These are phyloP conservation scores for Sycophaga agraensis DNA, from an alignment of 1,140 invertebrate genomes.

Conservation along the genomic window DNA sequence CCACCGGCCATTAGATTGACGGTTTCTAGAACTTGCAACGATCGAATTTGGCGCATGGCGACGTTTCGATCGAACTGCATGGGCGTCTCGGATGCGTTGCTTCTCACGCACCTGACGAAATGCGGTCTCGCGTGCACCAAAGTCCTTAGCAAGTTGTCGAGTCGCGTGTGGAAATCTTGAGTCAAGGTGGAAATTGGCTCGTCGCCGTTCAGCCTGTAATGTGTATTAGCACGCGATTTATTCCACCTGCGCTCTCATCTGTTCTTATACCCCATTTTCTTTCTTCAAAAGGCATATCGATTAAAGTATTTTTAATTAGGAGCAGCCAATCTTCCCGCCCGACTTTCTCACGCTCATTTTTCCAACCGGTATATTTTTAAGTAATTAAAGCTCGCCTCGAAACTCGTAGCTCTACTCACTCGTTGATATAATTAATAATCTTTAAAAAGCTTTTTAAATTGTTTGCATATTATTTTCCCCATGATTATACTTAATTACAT, in stretches of 20 bases:
- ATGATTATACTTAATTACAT: too few relatives aligned
- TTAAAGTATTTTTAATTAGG: too few relatives aligned
- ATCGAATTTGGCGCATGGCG: constrained; percentile 83
- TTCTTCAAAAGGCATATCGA: background rate
- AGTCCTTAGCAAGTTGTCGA: constrained; percentile 88
- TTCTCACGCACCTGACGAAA: constrained; percentile 89
- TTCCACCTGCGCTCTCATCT: background rate
- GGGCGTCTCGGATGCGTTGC: constrained; percentile 76
- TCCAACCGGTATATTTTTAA: too few relatives aligned
- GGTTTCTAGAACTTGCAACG: constrained; percentile 91
- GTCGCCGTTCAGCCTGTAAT: constrained; percentile 73
- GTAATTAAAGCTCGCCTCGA: too few relatives aligned
- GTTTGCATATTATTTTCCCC: too few relatives aligned
- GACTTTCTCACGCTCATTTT: too few relatives aligned
- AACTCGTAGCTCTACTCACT: too few relatives aligned
- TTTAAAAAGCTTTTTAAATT: too few relatives aligned
- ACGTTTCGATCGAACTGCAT: constrained; percentile 78
- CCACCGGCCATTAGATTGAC: constrained; percentile 90
- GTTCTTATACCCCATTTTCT: background rate
- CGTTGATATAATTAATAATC: too few relatives aligned
- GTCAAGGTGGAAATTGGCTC: constrained; percentile 88
- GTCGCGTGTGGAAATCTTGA: constrained; percentile 90
- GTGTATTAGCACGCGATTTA: background rate
- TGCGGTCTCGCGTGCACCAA: constrained; percentile 90
- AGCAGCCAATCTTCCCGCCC: too few relatives aligned